These are phyloP conservation scores for Lagorchestes hirsutus DNA, from an alignment of 2,797 vertebrate species.

Conservation along the genomic window DNA sequence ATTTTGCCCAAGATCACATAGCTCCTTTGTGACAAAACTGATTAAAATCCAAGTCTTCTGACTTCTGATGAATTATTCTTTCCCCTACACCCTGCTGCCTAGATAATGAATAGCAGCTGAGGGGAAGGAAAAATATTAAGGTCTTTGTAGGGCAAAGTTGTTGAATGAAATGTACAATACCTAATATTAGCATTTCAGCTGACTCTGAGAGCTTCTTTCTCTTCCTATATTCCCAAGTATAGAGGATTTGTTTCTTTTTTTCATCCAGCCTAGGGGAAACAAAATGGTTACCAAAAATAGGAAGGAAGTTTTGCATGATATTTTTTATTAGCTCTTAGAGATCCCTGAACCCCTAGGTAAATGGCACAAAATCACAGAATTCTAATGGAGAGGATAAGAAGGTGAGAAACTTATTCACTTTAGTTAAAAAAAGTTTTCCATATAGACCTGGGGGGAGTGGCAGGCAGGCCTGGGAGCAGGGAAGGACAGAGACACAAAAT, in stretches of 20 bases:
- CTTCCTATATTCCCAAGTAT: constrained; percentile 45
- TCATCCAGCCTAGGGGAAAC: constrained; percentile 19
- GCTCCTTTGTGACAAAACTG: neutral
- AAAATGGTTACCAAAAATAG: neutral
- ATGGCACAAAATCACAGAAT: neutral
- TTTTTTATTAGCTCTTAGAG: neutral
- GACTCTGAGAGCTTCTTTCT: constrained; percentile 48
- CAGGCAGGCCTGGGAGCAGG: no score
- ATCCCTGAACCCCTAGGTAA: neutral
- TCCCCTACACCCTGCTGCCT: neutral
- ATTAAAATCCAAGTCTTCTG: neutral
- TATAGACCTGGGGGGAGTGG: neutral
- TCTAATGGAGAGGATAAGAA: neutral
- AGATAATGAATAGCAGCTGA: neutral
- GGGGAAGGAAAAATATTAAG: neutral
- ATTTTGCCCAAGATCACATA: neutral
- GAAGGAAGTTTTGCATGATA: constrained; percentile 49
- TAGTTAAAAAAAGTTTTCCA: neutral
- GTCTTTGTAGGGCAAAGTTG: constrained; percentile 13
- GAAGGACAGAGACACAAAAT: neutral
- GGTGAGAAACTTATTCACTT: neutral
- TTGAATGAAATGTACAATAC: constrained; percentile 30
- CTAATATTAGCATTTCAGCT: constrained; percentile 2
- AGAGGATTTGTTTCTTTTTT: constrained; percentile 57
- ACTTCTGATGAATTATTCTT: neutral